Evolutionary conservation across 2,888 invertebrate genomes (phyloP).

Genomic region (Clanis bilineata): DNA sequence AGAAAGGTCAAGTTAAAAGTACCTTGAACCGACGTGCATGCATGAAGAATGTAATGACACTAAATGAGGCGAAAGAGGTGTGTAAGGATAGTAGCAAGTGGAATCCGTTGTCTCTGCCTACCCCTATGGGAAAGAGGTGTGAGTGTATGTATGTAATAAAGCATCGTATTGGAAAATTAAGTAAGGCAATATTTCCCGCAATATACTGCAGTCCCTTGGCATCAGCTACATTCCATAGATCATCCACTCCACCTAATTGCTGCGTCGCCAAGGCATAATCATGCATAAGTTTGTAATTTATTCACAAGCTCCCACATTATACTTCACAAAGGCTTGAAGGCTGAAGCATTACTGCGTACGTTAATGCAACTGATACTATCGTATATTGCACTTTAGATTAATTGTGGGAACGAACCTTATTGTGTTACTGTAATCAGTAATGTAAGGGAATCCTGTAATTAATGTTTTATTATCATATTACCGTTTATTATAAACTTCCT

Average conservation of each 20-base stretch:
- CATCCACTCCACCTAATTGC: constrained; percentile 31
- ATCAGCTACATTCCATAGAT: neutral
- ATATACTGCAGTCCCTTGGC: neutral
- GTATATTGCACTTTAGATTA: constrained; percentile 28
- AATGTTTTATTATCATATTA: constrained; percentile 22
- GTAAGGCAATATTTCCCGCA: too few relatives aligned
- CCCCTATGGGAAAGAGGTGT: too few relatives aligned
- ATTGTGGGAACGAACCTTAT: constrained; percentile 33
- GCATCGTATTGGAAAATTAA: too few relatives aligned
- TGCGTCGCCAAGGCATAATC: constrained; percentile 21
- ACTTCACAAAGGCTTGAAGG: constrained; percentile 33
- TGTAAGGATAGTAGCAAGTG: too few relatives aligned
- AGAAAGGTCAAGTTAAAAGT: too few relatives aligned
- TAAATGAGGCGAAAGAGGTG: too few relatives aligned
- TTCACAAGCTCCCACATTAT: constrained; percentile 40
- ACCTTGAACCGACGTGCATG: too few relatives aligned
- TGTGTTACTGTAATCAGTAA: neutral
- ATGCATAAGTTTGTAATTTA: constrained; percentile 34
- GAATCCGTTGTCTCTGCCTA: too few relatives aligned
- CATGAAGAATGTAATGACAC: too few relatives aligned
- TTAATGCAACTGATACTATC: constrained; percentile 27
- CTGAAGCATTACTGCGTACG: constrained; percentile 32
- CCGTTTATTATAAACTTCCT: neutral
- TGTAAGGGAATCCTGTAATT: constrained; percentile 26
- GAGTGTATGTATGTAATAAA: too few relatives aligned